Evolutionary conservation across 2,113 vertebrate species (phyloP).

Genomic region (Panthera uncia): DNA sequence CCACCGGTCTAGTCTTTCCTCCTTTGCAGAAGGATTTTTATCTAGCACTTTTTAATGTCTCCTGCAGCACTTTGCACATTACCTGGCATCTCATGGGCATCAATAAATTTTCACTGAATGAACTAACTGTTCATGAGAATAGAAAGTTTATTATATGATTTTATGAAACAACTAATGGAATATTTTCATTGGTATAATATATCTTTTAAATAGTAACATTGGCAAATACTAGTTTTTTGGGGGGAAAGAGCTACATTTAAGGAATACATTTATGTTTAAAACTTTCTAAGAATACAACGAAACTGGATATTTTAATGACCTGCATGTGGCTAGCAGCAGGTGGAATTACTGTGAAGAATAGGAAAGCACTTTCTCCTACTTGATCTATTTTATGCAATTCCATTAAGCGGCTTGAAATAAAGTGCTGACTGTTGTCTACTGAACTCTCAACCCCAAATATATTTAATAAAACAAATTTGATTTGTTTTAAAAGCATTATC

Average conservation of each 20-base stretch:
- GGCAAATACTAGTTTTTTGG: neutral
- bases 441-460: slow-evolving; percentile 52
- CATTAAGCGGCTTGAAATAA: slow-evolving; percentile 64
- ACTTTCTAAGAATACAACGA: neutral
- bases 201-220: slow-evolving; percentile 35
- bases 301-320: slow-evolving; percentile 46
- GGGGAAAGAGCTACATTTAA: slow-evolving; percentile 23
- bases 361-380: slow-evolving; percentile 54
- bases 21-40: neutral
- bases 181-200: neutral
- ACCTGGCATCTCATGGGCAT: neutral
- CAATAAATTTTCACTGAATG: neutral
- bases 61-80: neutral
- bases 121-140: neutral
- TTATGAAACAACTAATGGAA: slow-evolving; percentile 27
- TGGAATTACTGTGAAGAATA: slow-evolving; percentile 55
- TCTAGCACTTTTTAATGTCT: neutral
- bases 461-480: slow-evolving; percentile 60
- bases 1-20: neutral
- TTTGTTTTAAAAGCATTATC: slow-evolving; percentile 59
- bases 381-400: slow-evolving; percentile 42
- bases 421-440: slow-evolving; percentile 62
- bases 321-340: slow-evolving; percentile 36
- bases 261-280: slow-evolving; percentile 41
- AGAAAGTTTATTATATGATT: slow-evolving; percentile 36